These are phyloP conservation scores for Metopolophium dirhodum DNA, from an alignment of 1,140 invertebrate genomes.

Conservation along the genomic window DNA sequence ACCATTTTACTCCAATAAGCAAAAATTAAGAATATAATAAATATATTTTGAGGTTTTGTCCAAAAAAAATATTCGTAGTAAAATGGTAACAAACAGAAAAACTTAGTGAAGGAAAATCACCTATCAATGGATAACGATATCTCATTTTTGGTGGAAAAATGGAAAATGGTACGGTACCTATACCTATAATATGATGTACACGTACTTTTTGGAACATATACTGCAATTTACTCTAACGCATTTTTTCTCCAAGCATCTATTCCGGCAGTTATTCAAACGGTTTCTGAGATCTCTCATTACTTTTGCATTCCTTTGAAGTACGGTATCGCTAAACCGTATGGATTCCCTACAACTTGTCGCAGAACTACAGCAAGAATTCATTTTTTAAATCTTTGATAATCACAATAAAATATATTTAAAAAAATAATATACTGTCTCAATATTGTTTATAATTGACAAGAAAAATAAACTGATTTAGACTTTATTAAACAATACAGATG, in stretches of 20 bases:
- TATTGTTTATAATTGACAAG: background rate
- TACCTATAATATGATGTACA: background rate
- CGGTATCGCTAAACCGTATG: background rate
- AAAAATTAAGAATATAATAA: no score
- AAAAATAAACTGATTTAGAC: background rate
- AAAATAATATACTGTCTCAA: background rate
- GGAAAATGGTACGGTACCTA: no score
- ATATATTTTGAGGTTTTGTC: no score
- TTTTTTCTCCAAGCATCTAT: background rate
- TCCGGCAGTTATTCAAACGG: background rate
- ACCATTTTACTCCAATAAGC: no score
- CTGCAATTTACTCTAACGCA: background rate
- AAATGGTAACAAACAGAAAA: no score
- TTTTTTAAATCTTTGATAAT: background rate
- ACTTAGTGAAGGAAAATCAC: no score
- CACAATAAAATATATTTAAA: background rate
- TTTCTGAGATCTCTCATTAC: background rate
- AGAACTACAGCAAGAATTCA: background rate
- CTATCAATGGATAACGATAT: no score
- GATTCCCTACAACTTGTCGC: background rate
- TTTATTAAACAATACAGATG: background rate
- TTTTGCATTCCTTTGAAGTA: background rate
- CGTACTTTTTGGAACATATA: background rate
- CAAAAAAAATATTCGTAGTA: no score
- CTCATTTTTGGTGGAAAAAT: no score